phyloP scores from a whole-genome alignment of 2,888 invertebrate species.

The Celastrina argiolus region DNA sequence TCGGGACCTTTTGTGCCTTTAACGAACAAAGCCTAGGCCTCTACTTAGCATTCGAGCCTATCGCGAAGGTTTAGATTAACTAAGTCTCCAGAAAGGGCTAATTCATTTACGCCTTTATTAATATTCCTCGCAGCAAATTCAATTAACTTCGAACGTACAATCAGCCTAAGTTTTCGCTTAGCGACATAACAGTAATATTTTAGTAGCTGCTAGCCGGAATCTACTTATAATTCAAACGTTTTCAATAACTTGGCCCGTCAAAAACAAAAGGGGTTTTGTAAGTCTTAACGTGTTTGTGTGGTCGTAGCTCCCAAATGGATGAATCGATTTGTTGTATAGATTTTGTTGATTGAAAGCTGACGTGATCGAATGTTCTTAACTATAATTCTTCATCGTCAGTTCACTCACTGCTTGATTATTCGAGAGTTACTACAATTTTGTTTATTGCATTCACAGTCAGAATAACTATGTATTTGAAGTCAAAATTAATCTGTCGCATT shows the following conservation, averaged over 20 bases:
- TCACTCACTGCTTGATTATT: too few species aligned
- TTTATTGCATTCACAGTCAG: too few species aligned
- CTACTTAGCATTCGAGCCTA: conserved; percentile 9
- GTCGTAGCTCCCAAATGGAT: too few species aligned
- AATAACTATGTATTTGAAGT: too few species aligned
- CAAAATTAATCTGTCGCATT: too few species aligned
- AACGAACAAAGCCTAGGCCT: background rate
- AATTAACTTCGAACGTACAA: conserved; percentile 3
- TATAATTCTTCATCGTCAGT: too few species aligned
- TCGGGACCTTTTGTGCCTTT: background rate
- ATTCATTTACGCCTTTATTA: conserved; percentile 6
- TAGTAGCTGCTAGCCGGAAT: background rate
- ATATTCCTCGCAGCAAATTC: conserved; percentile 3
- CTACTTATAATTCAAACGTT: background rate
- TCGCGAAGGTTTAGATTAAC: background rate
- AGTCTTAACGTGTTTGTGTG: too few species aligned
- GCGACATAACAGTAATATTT: background rate
- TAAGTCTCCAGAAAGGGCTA: conserved; percentile 1
- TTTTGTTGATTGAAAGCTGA: too few species aligned
- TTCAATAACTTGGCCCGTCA: background rate
- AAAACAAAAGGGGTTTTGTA: too few species aligned
- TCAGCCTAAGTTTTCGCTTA: background rate
- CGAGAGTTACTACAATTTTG: too few species aligned
- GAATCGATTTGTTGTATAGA: too few species aligned
- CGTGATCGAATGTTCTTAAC: too few species aligned